Percentiles rank a stretch among this genome's conserved stretches.
Conservation (phyloP, 1,140 invertebrate species). For the Monochamus saltuarius region DNA sequence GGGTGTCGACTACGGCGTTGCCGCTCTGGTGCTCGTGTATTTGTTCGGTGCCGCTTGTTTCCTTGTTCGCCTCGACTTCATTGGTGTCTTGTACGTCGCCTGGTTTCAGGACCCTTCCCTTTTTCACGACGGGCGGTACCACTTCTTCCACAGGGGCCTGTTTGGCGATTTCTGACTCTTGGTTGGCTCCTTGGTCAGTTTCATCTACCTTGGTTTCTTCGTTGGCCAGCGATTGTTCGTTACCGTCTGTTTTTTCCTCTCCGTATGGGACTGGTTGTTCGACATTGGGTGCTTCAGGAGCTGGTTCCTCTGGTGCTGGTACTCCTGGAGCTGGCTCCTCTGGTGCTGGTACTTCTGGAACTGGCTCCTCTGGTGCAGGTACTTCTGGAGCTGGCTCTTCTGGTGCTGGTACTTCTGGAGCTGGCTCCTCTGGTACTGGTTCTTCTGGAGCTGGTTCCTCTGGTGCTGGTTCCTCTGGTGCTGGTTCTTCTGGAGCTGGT, state of each 20-base stretch:
- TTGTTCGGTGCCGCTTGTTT: neutral
- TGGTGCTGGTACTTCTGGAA: neutral
- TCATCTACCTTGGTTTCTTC: neutral
- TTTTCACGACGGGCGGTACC: no score
- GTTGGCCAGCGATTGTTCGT: neutral
- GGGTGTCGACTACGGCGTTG: slow-evolving; percentile 12
- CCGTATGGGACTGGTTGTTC: neutral
- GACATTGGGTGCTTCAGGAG: neutral
- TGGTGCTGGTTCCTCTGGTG: slow-evolving; percentile 1
- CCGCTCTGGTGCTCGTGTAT: slow-evolving; percentile 22
- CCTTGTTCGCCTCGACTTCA: neutral
- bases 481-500: neutral
- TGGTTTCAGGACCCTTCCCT: no score
- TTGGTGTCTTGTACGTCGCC: slow-evolving; percentile 9
- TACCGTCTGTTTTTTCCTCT: neutral
- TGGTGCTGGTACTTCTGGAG: neutral
- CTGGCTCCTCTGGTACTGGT: neutral
- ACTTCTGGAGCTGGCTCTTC: neutral
- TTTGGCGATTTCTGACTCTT: neutral
- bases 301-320: neutral
- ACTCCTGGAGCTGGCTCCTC: neutral
- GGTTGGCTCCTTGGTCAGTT: neutral
- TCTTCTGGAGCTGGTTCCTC: neutral
- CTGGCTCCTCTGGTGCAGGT: neutral
- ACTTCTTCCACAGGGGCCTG: no score